These are phyloP conservation scores for Acrocera orbiculus DNA, from an alignment of 2,888 invertebrate species.

Conservation along the genomic window DNA sequence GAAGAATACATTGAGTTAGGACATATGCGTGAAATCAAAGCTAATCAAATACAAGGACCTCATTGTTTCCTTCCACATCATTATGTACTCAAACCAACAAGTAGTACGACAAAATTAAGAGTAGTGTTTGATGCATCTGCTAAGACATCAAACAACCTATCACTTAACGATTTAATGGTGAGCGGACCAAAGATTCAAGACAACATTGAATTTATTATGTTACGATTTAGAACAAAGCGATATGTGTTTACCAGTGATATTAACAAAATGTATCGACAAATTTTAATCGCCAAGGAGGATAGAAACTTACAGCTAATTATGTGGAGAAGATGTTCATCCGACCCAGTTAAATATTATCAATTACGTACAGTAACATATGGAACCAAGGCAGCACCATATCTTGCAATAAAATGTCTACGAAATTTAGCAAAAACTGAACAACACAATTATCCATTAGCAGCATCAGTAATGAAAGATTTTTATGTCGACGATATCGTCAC, in stretches of 20 bases:
- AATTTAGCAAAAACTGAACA: neutral
- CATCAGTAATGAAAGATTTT: neutral
- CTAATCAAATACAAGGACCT: neutral
- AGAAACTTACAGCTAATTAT: neutral
- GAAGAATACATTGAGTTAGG: neutral
- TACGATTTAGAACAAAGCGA: neutral
- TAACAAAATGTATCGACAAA: neutral
- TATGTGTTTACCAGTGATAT: neutral
- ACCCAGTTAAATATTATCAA: neutral
- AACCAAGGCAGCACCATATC: conserved; percentile 1
- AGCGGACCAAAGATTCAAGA: neutral
- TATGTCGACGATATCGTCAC: conserved; percentile 3
- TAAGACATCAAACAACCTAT: neutral
- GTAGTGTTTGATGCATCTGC: too few species aligned
- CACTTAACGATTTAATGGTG: neutral
- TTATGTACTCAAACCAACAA: neutral
- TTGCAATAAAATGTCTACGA: neutral
- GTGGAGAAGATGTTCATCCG: neutral
- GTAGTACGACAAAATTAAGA: neutral
- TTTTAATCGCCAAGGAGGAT: neutral
- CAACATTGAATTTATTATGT: neutral
- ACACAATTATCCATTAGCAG: neutral
- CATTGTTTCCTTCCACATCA: neutral
- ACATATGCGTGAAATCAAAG: neutral
- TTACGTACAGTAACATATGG: neutral